A percentile compares a stretch with the other conserved stretches of the same genome.
Conservation (phyloP, 2,888 invertebrate species). For the Dryocosmus kuriphilus region DNA sequence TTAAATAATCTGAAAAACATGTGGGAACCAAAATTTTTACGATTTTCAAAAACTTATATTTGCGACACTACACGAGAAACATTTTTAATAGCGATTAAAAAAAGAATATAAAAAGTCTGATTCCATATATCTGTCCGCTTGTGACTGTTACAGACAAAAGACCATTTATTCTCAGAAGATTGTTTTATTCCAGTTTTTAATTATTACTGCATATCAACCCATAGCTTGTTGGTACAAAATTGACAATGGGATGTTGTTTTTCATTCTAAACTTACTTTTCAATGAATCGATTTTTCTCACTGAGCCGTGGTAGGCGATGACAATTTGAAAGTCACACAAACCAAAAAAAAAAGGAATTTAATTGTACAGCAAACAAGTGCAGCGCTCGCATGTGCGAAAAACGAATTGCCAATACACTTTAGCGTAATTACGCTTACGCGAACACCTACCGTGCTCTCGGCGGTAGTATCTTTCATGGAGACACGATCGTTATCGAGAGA, state of each 20-base stretch:
- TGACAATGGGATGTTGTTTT: not conserved
- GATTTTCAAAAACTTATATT: no score
- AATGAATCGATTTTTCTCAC: conserved; percentile 4
- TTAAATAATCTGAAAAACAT: no score
- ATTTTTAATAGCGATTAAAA: no score
- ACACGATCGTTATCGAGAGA: conserved; percentile 41
- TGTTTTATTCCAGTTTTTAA: no score
- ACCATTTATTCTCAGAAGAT: no score
- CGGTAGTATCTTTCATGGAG: conserved; percentile 22
- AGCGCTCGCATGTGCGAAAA: conserved; percentile 19
- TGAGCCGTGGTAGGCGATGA: not conserved
- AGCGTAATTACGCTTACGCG: conserved; percentile 41
- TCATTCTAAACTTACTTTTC: not conserved
- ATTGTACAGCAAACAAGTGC: conserved; percentile 28
- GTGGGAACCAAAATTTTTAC: no score
- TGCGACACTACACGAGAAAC: no score
- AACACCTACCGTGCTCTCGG: conserved; percentile 18
- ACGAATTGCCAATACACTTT: conserved; percentile 41
- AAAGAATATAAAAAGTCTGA: no score
- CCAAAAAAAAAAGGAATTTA: not conserved
- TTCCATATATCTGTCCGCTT: no score
- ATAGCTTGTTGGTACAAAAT: not conserved
- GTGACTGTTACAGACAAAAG: no score
- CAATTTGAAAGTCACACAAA: not conserved
- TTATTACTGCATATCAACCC: not conserved